Conservation (phyloP, 1,140 invertebrate species). For the Ptiloglossa arizonensis region DNA sequence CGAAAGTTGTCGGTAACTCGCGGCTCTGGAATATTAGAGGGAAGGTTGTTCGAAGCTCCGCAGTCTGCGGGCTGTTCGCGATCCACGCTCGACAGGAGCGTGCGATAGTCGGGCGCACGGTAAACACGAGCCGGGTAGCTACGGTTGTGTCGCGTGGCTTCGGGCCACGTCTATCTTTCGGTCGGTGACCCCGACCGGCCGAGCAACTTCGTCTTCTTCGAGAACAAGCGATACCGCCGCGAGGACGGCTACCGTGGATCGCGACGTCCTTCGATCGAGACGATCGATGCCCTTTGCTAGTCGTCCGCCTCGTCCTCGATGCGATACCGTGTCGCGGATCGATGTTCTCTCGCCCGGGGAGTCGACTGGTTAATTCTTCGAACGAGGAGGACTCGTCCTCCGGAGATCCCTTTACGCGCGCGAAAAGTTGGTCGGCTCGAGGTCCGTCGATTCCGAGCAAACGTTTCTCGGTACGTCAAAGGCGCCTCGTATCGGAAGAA, state of each 20-base stretch:
- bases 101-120: slow-evolving; percentile 29
- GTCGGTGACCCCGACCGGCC: slow-evolving; percentile 44
- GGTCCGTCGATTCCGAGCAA: slow-evolving; percentile 23
- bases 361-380: too few relatives aligned
- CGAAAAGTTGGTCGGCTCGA: too few relatives aligned
- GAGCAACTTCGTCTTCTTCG: slow-evolving; percentile 6
- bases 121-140: slow-evolving; percentile 34
- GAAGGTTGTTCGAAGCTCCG: slow-evolving; percentile 28
- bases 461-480: neutral
- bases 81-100: slow-evolving; percentile 37
- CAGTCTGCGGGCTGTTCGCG: slow-evolving; percentile 44
- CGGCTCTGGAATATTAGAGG: slow-evolving; percentile 42
- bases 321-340: too few relatives aligned
- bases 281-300: too few relatives aligned
- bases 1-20: slow-evolving; percentile 8
- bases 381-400: too few relatives aligned
- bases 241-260: neutral
- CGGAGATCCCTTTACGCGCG: too few relatives aligned
- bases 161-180: slow-evolving; percentile 58
- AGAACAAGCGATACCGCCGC: neutral
- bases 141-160: slow-evolving; percentile 64
- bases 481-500: slow-evolving; percentile 2
- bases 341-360: too few relatives aligned
- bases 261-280: neutral
- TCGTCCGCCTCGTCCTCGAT: too few relatives aligned